Conservation (phyloP, 1,140 invertebrate species). For the Zaprionus taronus region DNA sequence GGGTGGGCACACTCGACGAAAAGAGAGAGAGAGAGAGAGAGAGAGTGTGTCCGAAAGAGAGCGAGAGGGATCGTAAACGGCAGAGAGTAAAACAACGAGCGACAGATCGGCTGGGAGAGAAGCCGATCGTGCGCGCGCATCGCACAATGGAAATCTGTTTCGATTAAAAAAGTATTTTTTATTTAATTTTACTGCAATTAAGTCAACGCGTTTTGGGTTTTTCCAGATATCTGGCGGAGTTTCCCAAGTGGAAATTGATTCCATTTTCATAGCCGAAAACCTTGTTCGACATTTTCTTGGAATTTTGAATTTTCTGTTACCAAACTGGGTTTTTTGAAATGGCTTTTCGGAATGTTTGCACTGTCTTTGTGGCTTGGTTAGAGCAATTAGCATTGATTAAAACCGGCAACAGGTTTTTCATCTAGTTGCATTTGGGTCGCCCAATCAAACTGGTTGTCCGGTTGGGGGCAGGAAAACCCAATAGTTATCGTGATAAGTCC, state of each 20-base stretch:
- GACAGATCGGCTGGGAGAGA: conserved; percentile 11
- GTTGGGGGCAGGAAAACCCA: conserved; percentile 14
- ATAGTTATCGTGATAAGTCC: conserved; percentile 14
- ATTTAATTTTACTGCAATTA: background rate
- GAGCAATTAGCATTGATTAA: conserved; percentile 31
- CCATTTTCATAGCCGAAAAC: conserved; percentile 12
- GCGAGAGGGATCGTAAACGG: background rate
- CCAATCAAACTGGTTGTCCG: conserved; percentile 42
- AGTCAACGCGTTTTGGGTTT: background rate
- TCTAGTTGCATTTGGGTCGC: conserved; percentile 25
- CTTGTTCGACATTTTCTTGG: conserved; percentile 22
- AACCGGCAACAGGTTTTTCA: conserved; percentile 18
- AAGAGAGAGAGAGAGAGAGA: too few relatives aligned
- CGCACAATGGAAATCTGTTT: conserved; percentile 5
- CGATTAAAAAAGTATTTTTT: conserved; percentile 1
- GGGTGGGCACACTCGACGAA: background rate
- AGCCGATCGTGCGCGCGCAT: background rate
- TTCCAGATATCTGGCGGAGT: background rate
- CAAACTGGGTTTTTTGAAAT: background rate
- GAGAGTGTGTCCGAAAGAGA: background rate
- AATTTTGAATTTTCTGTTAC: background rate
- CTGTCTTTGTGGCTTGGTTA: background rate
- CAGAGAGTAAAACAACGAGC: background rate
- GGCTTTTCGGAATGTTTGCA: background rate
- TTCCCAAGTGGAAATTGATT: background rate